A percentile compares a stretch with the other conserved stretches of the same genome.
Evolutionary conservation across 2,113 vertebrate genomes (phyloP).

Genomic region (Talpa occidentalis): DNA sequence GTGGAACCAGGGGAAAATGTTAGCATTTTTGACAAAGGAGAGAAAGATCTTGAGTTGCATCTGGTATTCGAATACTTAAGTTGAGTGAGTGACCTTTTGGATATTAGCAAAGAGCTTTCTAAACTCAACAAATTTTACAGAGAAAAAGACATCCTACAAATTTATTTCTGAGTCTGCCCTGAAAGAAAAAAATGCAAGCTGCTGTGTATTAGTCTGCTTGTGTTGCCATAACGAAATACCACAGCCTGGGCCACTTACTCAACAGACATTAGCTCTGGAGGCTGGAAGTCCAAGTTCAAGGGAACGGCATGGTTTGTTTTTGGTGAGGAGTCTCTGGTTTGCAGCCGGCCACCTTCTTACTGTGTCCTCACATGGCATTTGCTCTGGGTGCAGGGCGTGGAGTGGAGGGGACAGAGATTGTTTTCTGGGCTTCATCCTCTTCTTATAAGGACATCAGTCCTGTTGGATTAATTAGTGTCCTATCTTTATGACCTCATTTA

Average conservation of each 20-base stretch:
- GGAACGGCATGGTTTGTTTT: background rate
- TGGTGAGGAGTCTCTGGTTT: background rate
- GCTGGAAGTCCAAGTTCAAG: background rate
- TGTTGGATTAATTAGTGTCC: background rate
- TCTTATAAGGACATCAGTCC: background rate
- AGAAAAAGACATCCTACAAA: constrained; percentile 8
- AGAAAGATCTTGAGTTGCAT: background rate
- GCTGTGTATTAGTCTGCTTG: background rate
- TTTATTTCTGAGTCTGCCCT: background rate
- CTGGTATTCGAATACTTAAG: background rate
- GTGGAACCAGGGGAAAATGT: constrained; percentile 1
- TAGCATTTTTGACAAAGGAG: constrained; percentile 41
- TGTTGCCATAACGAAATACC: background rate
- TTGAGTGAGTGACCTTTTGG: background rate
- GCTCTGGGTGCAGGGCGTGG: no score
- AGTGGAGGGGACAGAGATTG: background rate
- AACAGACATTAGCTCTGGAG: background rate
- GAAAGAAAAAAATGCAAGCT: constrained; percentile 32
- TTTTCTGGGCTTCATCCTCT: background rate
- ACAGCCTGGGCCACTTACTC: background rate
- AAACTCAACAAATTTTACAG: background rate
- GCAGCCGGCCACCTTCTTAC: background rate
- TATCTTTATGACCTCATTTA: background rate
- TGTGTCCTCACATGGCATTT: background rate
- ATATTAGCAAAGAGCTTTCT: background rate